Evolutionary conservation across 2,113 vertebrate species (phyloP).

Genomic region (Scatophagus argus): DNA sequence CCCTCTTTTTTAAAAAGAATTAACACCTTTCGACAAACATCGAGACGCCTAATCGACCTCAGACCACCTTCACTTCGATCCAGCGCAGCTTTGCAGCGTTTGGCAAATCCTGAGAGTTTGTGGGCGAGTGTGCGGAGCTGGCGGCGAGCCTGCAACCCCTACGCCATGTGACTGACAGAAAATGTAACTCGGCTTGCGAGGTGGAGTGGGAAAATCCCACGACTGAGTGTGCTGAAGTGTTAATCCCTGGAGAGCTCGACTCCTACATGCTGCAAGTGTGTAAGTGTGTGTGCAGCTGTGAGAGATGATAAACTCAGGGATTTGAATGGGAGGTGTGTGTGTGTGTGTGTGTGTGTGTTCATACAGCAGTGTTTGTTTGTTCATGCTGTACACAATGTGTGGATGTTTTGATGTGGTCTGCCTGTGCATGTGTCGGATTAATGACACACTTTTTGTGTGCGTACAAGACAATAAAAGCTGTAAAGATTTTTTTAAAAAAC

Average conservation of each 20-base stretch:
- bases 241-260: constrained; percentile 63
- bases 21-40: constrained; percentile 33
- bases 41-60: constrained; percentile 11
- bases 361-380: background rate
- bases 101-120: constrained; percentile 36
- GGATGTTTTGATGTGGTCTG: background rate
- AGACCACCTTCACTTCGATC: background rate
- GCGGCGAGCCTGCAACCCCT: constrained; percentile 27
- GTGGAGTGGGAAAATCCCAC: constrained; percentile 69
- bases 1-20: constrained; percentile 24
- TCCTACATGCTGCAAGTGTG: constrained; percentile 21
- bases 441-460: background rate
- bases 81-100: constrained; percentile 7
- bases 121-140: constrained; percentile 32
- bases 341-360: background rate
- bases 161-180: constrained; percentile 58
- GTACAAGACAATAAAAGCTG: background rate
- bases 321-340: constrained; percentile 18
- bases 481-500: background rate
- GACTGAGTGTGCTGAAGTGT: constrained; percentile 63
- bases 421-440: background rate
- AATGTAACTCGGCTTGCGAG: constrained; percentile 48
- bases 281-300: constrained; percentile 19
- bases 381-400: background rate
- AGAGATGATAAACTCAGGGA: constrained; percentile 56